Conservation (phyloP, 2,113 vertebrate species). For the Anarrhichthys ocellatus region DNA sequence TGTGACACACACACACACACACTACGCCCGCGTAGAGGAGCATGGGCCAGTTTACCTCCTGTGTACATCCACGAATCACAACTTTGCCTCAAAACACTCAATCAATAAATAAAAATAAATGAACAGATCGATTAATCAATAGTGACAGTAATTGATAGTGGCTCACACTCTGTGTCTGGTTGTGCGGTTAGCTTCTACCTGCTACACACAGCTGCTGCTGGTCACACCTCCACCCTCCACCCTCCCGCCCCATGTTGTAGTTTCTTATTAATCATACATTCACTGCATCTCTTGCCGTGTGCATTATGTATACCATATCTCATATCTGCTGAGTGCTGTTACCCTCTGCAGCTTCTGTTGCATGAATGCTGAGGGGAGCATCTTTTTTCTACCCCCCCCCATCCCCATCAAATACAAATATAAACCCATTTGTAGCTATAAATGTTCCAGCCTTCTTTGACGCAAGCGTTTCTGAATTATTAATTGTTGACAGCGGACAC, state of each 20-base stretch:
- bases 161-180: neutral
- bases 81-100: too few species aligned
- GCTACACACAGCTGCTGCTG: conserved; percentile 18
- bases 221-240: neutral
- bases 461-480: conserved; percentile 61
- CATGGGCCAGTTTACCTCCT: too few species aligned
- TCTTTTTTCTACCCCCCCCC: neutral
- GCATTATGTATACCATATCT: conserved; percentile 54
- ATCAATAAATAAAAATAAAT: too few species aligned
- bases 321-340: conserved; percentile 32
- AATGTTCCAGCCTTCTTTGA: conserved; percentile 47
- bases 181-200: conserved; percentile 3
- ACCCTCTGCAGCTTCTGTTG: conserved; percentile 27
- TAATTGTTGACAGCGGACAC: conserved; percentile 49
- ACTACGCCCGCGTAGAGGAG: too few species aligned
- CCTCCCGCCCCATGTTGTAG: conserved; percentile 22
- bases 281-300: conserved; percentile 45
- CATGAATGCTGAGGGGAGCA: conserved; percentile 37
- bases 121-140: neutral
- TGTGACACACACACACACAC: too few species aligned
- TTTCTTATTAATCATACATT: conserved; percentile 64
- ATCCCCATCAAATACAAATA: conserved; percentile 22
- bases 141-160: neutral
- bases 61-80: too few species aligned
- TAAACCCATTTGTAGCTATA: conserved; percentile 62